Evolutionary conservation across 23 tunicate species (phyloP).

Genomic region (Styela plicata): DNA sequence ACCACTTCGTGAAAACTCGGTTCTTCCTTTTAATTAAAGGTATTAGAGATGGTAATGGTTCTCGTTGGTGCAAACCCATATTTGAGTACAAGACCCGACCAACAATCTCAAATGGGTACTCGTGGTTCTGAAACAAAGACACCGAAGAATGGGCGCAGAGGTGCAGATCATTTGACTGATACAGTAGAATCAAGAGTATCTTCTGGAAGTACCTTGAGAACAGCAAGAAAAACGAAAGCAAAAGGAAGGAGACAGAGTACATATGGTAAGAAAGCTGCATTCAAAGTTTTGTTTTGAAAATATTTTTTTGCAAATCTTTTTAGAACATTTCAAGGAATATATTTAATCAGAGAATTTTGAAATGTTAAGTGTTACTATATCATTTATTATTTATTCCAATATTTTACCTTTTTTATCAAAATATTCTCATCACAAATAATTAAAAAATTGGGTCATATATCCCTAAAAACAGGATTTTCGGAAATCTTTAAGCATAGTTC

Average conservation of each 20-base stretch:
- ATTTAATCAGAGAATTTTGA: too few relatives aligned
- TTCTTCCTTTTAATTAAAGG: constrained; percentile 30
- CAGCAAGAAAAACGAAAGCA: constrained; percentile 42
- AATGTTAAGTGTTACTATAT: too few relatives aligned
- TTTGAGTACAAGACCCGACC: constrained; percentile 51
- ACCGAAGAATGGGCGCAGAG: constrained; percentile 35
- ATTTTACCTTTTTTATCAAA: too few relatives aligned
- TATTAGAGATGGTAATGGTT: constrained; percentile 94
- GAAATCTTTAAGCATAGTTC: too few relatives aligned
- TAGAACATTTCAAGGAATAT: too few relatives aligned
- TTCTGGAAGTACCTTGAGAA: constrained; percentile 79
- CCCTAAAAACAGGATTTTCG: too few relatives aligned
- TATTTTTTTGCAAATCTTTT: too few relatives aligned
- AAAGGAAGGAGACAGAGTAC: constrained; percentile 37
- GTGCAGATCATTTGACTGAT: constrained; percentile 45
- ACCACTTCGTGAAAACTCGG: too few relatives aligned
- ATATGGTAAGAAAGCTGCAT: constrained; percentile 38
- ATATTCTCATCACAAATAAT: too few relatives aligned
- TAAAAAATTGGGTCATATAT: too few relatives aligned
- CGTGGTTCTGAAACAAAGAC: constrained; percentile 66
- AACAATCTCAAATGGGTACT: constrained; percentile 58
- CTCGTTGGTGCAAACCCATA: constrained; percentile 79
- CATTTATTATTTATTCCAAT: too few relatives aligned
- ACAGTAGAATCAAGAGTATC: constrained; percentile 71
- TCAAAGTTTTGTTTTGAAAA: too few relatives aligned